Percentiles rank a stretch among this genome's conserved stretches.
These are phyloP conservation scores for Ceratothoa steindachneri DNA, from an alignment of 2,888 invertebrate species.

Conservation along the genomic window DNA sequence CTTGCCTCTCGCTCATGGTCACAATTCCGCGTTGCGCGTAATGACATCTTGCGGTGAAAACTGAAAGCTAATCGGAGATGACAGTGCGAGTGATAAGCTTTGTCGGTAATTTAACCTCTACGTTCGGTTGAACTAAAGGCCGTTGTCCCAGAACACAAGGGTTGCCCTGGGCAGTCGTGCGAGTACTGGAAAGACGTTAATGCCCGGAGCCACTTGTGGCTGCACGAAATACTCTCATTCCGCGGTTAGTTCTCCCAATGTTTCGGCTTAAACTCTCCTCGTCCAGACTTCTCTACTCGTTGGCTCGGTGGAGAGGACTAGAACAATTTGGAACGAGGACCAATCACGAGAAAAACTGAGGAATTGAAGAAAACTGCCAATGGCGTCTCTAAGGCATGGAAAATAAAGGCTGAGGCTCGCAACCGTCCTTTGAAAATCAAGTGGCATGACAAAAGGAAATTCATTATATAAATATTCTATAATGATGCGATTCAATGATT, in stretches of 20 bases:
- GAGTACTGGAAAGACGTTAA: background rate
- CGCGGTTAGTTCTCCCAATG: background rate
- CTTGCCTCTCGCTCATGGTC: background rate
- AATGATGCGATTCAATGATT: no score
- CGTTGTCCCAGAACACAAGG: constrained; percentile 1
- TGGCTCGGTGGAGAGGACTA: background rate
- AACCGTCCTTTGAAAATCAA: no score
- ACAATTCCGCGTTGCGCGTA: background rate
- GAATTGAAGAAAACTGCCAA: no score
- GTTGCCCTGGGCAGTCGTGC: background rate
- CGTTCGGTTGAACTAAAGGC: background rate
- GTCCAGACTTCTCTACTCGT: background rate
- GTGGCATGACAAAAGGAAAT: no score
- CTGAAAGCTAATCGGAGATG: background rate
- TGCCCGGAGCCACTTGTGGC: background rate
- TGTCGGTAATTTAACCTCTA: background rate
- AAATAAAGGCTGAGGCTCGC: no score
- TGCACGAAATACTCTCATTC: constrained; percentile 14
- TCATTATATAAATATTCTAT: no score
- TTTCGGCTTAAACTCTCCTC: background rate
- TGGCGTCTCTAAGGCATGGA: no score
- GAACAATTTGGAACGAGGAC: background rate
- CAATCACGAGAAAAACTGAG: background rate
- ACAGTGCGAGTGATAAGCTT: background rate
- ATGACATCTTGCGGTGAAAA: background rate